Percentiles rank a stretch among this genome's conserved stretches.
Conservation (phyloP, 2,113 vertebrate genomes). For the Tragelaphus imberbis region DNA sequence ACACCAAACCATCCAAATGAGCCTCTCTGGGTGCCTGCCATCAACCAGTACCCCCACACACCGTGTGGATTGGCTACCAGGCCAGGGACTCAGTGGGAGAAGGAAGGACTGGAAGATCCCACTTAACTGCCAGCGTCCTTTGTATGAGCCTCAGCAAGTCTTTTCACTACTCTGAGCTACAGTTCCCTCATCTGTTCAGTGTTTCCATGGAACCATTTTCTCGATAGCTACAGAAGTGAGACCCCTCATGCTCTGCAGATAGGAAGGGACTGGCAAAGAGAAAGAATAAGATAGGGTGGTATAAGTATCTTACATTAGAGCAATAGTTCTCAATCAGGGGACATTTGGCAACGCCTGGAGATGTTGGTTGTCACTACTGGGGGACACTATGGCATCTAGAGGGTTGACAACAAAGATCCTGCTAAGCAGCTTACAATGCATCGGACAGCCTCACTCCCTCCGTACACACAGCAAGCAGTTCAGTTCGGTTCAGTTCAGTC, state of each 20-base stretch:
- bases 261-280: neutral
- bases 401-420: neutral
- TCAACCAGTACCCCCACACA: neutral
- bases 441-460: neutral
- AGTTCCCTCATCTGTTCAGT: neutral
- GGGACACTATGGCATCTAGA: neutral
- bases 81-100: neutral
- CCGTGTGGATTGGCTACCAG: neutral
- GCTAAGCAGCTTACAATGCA: neutral
- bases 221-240: neutral
- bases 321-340: neutral
- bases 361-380: neutral
- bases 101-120: neutral
- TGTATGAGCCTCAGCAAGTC: neutral
- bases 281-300: neutral
- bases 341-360: neutral
- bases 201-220: neutral
- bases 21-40: neutral
- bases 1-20: neutral
- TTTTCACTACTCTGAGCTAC: neutral
- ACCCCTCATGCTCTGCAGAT: neutral
- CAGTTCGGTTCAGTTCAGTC: neutral
- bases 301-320: neutral
- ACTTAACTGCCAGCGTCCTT: neutral
- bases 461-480: neutral